Evolutionary conservation across 2,888 invertebrate genomes (phyloP).

Genomic region (Choreutis nemorana): DNA sequence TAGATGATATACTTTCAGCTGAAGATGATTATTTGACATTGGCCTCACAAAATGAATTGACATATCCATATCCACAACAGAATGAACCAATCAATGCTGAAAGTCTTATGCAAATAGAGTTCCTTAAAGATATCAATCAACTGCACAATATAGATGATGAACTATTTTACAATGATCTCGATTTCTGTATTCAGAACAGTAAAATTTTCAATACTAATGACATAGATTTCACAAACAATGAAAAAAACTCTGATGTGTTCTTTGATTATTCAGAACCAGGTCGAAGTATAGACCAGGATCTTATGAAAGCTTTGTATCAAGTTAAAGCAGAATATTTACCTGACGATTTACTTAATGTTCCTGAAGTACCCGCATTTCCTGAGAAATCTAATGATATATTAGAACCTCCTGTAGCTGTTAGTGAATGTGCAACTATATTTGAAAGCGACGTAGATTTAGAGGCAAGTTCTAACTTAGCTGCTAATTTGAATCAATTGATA

Average conservation of each 20-base stretch:
- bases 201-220: conserved; percentile 39
- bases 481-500: conserved; percentile 53
- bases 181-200: conserved; percentile 43
- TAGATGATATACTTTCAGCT: conserved; percentile 51
- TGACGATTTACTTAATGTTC: conserved; percentile 36
- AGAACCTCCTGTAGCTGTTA: conserved; percentile 27
- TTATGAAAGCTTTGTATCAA: conserved; percentile 43
- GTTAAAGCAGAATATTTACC: conserved; percentile 34
- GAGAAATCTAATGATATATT: conserved; percentile 18
- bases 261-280: conserved; percentile 37
- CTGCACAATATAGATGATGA: conserved; percentile 51
- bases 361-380: conserved; percentile 19
- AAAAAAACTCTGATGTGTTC: conserved; percentile 33
- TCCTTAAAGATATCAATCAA: conserved; percentile 50
- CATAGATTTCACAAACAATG: conserved; percentile 25
- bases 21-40: conserved; percentile 53
- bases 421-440: conserved; percentile 55
- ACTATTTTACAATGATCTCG: conserved; percentile 46
- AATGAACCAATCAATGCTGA: conserved; percentile 25
- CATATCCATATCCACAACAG: conserved; percentile 23
- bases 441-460: conserved; percentile 58
- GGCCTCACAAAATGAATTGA: conserved; percentile 30
- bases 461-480: conserved; percentile 49
- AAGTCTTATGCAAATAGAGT: conserved; percentile 47
- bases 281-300: conserved; percentile 41